Conservation (phyloP, 1,140 invertebrate species). For the Coelopa frigida region DNA sequence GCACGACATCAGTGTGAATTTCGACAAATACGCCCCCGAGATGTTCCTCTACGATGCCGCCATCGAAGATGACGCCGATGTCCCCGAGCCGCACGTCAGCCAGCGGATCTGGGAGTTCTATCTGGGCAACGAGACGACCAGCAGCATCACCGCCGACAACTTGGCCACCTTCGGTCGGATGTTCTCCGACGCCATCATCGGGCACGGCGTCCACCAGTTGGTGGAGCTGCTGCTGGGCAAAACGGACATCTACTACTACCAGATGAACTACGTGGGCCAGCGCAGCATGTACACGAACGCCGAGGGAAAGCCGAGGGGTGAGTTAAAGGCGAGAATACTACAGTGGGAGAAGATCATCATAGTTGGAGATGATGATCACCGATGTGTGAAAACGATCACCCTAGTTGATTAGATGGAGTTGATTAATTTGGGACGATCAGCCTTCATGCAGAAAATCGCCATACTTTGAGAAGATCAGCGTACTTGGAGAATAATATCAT, state of each 20-base stretch:
- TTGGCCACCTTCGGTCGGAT: constrained; percentile 22
- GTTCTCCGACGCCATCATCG: constrained; percentile 47
- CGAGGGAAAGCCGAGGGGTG: constrained; percentile 12
- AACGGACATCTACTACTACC: constrained; percentile 49
- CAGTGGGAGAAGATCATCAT: too few species aligned
- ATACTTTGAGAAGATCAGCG: too few species aligned
- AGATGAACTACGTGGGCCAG: constrained; percentile 42
- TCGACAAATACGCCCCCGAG: constrained; percentile 30
- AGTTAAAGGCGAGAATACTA: not conserved
- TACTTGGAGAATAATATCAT: too few species aligned
- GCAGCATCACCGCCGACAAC: constrained; percentile 13
- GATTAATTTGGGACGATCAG: too few species aligned
- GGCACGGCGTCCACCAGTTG: constrained; percentile 47
- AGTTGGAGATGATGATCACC: too few species aligned
- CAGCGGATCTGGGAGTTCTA: constrained; percentile 20
- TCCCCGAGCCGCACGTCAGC: constrained; percentile 1
- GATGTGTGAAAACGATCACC: too few species aligned
- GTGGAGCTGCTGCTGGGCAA: constrained; percentile 45
- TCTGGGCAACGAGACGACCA: constrained; percentile 9
- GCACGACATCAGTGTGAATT: constrained; percentile 25
- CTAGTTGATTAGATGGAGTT: too few species aligned
- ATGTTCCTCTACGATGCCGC: constrained; percentile 40
- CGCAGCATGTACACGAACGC: constrained; percentile 12
- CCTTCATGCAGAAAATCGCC: too few species aligned
- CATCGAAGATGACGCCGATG: constrained; percentile 18